phyloP scores from a whole-genome alignment of 2,797 vertebrate species.

The Pangasius djambal region DNA sequence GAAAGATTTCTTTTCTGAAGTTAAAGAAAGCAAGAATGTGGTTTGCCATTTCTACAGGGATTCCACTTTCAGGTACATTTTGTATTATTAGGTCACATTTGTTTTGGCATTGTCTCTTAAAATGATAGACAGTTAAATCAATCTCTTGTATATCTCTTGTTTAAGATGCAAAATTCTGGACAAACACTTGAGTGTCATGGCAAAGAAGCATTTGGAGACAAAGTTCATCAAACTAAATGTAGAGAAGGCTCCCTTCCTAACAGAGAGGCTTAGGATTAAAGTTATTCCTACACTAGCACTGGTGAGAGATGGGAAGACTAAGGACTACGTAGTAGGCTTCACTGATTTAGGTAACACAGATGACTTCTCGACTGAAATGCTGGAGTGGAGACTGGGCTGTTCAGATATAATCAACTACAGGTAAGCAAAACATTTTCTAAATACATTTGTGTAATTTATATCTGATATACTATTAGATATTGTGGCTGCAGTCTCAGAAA shows the following conservation, averaged over 20 bases:
- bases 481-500: background rate
- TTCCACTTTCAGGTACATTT: slow-evolving; percentile 87
- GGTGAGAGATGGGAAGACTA: slow-evolving; percentile 92
- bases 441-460: background rate
- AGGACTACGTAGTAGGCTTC: slow-evolving; percentile 94
- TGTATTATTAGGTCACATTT: background rate
- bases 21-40: slow-evolving; percentile 95
- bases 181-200: slow-evolving; percentile 87
- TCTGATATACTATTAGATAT: background rate
- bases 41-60: slow-evolving; percentile 98
- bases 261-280: slow-evolving; percentile 92
- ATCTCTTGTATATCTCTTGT: slow-evolving; percentile 41
- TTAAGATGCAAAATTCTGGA: slow-evolving; percentile 92
- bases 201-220: slow-evolving; percentile 96
- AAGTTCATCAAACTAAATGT: slow-evolving; percentile 96
- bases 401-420: slow-evolving; percentile 91
- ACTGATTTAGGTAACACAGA: slow-evolving; percentile 94
- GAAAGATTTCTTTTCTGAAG: slow-evolving; percentile 94
- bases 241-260: slow-evolving; percentile 94
- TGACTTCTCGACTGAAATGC: slow-evolving; percentile 91
- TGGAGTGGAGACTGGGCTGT: slow-evolving; percentile 96
- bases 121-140: too few relatives aligned
- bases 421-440: slow-evolving; percentile 64
- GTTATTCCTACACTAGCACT: slow-evolving; percentile 91
- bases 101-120: background rate